These are phyloP conservation scores for Phylloscopus whistleri DNA, from an alignment of 2,113 vertebrate species.

Conservation along the genomic window DNA sequence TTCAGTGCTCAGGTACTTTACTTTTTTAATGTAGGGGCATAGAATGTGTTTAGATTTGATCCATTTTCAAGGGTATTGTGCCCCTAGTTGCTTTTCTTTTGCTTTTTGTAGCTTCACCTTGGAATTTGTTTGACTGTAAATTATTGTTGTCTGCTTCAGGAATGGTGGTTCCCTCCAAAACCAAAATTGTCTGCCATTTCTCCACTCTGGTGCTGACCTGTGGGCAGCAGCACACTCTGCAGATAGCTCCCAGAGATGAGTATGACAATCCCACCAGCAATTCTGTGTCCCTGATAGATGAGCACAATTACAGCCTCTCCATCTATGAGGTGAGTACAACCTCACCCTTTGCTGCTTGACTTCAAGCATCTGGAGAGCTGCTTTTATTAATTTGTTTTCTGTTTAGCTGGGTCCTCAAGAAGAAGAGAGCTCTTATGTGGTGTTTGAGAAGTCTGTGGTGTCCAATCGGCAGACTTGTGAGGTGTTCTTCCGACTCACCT, in stretches of 20 bases:
- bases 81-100: background rate
- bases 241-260: slow-evolving; percentile 94
- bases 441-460: slow-evolving; percentile 86
- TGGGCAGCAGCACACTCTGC: slow-evolving; percentile 90
- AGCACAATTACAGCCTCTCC: slow-evolving; percentile 87
- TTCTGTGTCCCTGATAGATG: slow-evolving; percentile 86
- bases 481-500: slow-evolving; percentile 87
- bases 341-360: background rate
- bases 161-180: slow-evolving; percentile 95
- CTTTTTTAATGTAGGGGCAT: background rate
- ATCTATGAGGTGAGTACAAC: slow-evolving; percentile 73
- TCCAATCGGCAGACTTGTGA: slow-evolving; percentile 87
- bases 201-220: slow-evolving; percentile 94
- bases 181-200: slow-evolving; percentile 96
- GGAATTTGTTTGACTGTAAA: background rate
- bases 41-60: background rate
- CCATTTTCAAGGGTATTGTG: background rate
- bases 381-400: background rate
- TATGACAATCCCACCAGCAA: slow-evolving; percentile 97
- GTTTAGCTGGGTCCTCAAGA: slow-evolving; percentile 87
- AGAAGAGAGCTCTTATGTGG: slow-evolving; percentile 81
- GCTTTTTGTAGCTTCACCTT: background rate
- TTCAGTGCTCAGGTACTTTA: background rate
- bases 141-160: slow-evolving; percentile 74
- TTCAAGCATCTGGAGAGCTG: background rate